Evolutionary conservation across 2,888 invertebrate genomes (phyloP), one percentile per base, ranked within the genome.

Genomic region (Cephus pygmeus): DNA sequence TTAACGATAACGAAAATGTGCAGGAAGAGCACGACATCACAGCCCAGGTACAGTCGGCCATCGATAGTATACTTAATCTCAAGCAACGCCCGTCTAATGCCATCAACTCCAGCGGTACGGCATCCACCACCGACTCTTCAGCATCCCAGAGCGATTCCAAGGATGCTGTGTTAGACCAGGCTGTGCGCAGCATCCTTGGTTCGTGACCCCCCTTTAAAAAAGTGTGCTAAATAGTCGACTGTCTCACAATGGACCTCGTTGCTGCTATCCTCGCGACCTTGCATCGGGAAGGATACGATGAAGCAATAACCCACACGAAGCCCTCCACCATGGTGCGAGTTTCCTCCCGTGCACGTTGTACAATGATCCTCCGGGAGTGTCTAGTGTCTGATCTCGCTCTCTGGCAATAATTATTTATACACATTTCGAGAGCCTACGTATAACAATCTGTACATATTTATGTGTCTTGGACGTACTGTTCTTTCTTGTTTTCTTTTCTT

Each of bases 1-100:
- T 79, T 73, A 73, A 77, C 34, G 69, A 83, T 31, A 81, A 78
- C 23, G 80, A 79, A 33, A 82, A 82, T 34, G 85, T 82, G 33
- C 77, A 82, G 30, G 87, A 83, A 4, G 91, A 91, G 69, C 94
- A 94, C 85, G 95, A 95, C 85, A 95, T 95, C 80, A 95, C 95
- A 83, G 95, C 95, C 40, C 96, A 96, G 90, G 96, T 96, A 81
- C 96, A 96, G 90, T 95, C 95, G 88, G 96, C 96, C 82, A 96
- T 96, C 85, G 96, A 96, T 90, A 95, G 95, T 88, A 96, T 96
- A 87, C 92, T 96, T 81, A 96, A 96, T 91, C 92, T 96, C 84
- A 95, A 95, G 88, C 90, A 91, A 81, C 84, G 89, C 78, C 90
- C 90, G 73, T 81, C 88, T 75, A 88, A 85, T 31, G 82, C 85